Evolutionary conservation across 2,888 invertebrate species (phyloP).

Genomic region (Pammene aurita): DNA sequence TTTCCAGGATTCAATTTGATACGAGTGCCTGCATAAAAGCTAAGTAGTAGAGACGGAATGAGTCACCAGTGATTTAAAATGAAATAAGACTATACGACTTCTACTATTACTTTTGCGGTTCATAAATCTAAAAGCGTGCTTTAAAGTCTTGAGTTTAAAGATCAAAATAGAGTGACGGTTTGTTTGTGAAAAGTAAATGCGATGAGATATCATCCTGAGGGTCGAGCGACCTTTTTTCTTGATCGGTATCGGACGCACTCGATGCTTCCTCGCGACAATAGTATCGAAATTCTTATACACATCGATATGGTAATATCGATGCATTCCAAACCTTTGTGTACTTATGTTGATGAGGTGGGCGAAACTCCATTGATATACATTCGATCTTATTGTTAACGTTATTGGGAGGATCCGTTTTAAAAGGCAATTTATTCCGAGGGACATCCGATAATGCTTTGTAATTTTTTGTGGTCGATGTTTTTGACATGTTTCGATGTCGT

Average conservation of each 20-base stretch:
- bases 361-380: constrained; percentile 79
- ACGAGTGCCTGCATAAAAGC: constrained; percentile 60
- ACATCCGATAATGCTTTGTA: constrained; percentile 71
- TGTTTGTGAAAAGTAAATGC: constrained; percentile 42
- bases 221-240: constrained; percentile 71
- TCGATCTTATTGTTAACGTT: constrained; percentile 76
- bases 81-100: constrained; percentile 59
- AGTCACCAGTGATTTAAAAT: constrained; percentile 75
- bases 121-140: constrained; percentile 37
- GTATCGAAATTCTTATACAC: constrained; percentile 56
- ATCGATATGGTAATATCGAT: constrained; percentile 75
- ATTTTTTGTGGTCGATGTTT: constrained; percentile 56
- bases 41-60: constrained; percentile 63
- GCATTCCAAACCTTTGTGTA: constrained; percentile 76
- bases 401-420: constrained; percentile 72
- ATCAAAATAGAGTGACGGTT: constrained; percentile 49
- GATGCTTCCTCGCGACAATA: constrained; percentile 73
- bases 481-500: constrained; percentile 52
- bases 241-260: constrained; percentile 73
- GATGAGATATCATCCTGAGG: constrained; percentile 57
- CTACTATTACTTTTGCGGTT: constrained; percentile 48
- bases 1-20: constrained; percentile 55
- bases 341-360: constrained; percentile 81
- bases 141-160: constrained; percentile 49
- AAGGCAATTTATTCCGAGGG: constrained; percentile 76